These are phyloP conservation scores for Sturmia bella DNA, from an alignment of 2,888 invertebrate species.

Conservation along the genomic window DNA sequence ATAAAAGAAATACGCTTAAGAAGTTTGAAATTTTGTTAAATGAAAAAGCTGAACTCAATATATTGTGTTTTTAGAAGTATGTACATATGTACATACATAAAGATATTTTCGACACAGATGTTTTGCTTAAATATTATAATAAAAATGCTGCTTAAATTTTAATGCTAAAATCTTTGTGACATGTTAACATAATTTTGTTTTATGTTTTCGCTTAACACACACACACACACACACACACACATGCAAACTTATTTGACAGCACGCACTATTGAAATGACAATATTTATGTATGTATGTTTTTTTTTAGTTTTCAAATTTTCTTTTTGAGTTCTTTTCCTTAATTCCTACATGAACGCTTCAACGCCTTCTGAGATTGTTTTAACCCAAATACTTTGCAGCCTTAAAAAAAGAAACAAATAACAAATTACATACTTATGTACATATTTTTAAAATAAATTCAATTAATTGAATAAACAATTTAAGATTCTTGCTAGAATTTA, in stretches of 20 bases:
- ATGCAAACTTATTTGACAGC: conserved; percentile 6
- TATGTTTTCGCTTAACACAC: conserved; percentile 8
- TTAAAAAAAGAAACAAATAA: conserved; percentile 24
- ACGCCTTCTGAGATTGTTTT: conserved; percentile 67
- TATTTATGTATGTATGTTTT: conserved; percentile 1
- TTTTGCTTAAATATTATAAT: conserved; percentile 17
- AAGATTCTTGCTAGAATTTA: conserved; percentile 23
- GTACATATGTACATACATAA: too few species aligned
- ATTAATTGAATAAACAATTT: conserved; percentile 69
- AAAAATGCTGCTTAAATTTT: conserved; percentile 46
- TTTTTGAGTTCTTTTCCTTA: conserved; percentile 23
- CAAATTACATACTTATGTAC: neutral
- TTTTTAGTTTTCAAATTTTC: neutral
- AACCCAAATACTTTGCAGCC: conserved; percentile 66
- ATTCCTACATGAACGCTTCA: conserved; percentile 65
- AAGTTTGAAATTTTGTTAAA: conserved; percentile 12
- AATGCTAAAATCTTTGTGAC: conserved; percentile 60
- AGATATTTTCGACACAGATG: conserved; percentile 57
- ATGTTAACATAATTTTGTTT: conserved; percentile 63
- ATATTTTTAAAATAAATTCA: conserved; percentile 57
- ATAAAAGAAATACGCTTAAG: conserved; percentile 27
- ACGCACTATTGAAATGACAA: conserved; percentile 49
- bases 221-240: neutral
- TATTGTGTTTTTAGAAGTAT: conserved; percentile 36
- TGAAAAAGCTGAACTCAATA: conserved; percentile 14